These are phyloP conservation scores for Apocrypta bakeri DNA, from an alignment of 1,140 invertebrate genomes.

Conservation along the genomic window DNA sequence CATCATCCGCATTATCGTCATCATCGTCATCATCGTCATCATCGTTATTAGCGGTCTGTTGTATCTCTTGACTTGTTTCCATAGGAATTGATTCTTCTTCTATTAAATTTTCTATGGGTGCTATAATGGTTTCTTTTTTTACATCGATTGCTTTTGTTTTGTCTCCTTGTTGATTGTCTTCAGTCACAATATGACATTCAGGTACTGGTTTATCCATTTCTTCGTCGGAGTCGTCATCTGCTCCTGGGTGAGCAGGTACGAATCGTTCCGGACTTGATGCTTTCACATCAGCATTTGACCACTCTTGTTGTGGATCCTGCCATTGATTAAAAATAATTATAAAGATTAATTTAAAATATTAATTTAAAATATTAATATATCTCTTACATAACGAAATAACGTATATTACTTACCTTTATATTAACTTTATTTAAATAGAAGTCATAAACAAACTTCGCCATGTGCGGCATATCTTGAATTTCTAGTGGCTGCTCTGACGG, in stretches of 20 bases:
- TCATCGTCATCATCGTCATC: not conserved
- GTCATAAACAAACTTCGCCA: slow-evolving; percentile 94
- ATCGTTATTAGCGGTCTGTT: not conserved
- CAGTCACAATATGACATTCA: slow-evolving; percentile 19
- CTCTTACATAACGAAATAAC: not conserved
- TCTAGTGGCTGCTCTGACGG: slow-evolving; percentile 69
- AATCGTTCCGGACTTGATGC: slow-evolving; percentile 61
- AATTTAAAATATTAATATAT: not conserved
- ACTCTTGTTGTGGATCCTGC: slow-evolving; percentile 70
- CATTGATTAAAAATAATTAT: slow-evolving; percentile 54
- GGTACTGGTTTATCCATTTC: slow-evolving; percentile 57
- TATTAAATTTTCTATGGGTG: slow-evolving; percentile 66
- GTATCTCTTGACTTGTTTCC: not conserved
- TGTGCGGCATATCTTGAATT: slow-evolving; percentile 92
- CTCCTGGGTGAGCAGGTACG: slow-evolving; percentile 77
- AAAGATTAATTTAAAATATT: not conserved
- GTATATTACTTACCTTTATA: slow-evolving; percentile 74
- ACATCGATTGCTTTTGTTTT: not conserved
- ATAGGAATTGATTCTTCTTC: slow-evolving; percentile 53
- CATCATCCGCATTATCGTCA: slow-evolving; percentile 4
- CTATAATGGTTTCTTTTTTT: slow-evolving; percentile 29
- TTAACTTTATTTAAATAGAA: slow-evolving; percentile 88
- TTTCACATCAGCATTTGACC: slow-evolving; percentile 74
- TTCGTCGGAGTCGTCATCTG: slow-evolving; percentile 74
- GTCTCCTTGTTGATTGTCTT: slow-evolving; percentile 28